Base-by-base conservation (phyloP, 1,140 invertebrate genomes). In the Sitobion miscanthi region DNA sequence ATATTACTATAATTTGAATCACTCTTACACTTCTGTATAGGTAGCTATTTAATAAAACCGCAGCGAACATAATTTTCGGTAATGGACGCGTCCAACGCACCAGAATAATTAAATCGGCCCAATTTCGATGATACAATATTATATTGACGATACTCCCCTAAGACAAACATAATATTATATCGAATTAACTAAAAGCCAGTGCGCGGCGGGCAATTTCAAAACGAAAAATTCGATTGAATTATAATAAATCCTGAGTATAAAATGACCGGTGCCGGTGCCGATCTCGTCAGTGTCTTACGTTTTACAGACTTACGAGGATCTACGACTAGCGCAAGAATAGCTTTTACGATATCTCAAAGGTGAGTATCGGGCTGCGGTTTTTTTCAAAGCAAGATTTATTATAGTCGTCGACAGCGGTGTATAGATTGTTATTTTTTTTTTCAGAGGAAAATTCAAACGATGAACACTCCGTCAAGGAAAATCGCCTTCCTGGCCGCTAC, bases 401-500 rank as follows among this genome's bases (percentile, higher is more conserved):
- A 69, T 62, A 14, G 14, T 7, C 57, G 30, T 30, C 14, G 57
- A n/a, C 62, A 0, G 30, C 4, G 14, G 8, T 17, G 4, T 14
- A 77, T 35, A 25, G 11, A 62, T 77, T n/a, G 14, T 62, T 30
- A 4, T 17, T 69, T n/a, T 69, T 77, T 42, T 42, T 42, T n/a
- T 35, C n/a, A 77, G 14, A 77, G 30, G 62, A 77, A 77, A 20
- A n/a, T 14, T n/a, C 7, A 23, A 38, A 83, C 5, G n/a, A 83
- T 83, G 77, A 83, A 38, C 35, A 38, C n/a, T 83, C 20, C 77
- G 6, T 47, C 90, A 3, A 91, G 82, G n/a, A 91, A 77, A 91
- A 77, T 35, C 14, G 14, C 62, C 14, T 1, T 77, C 30, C 9
- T 91, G 21, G 45, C 45, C 42, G 45, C 38, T 4, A 21, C 4